Conservation (phyloP, 1,140 invertebrate species). For the Tachypleus tridentatus region DNA sequence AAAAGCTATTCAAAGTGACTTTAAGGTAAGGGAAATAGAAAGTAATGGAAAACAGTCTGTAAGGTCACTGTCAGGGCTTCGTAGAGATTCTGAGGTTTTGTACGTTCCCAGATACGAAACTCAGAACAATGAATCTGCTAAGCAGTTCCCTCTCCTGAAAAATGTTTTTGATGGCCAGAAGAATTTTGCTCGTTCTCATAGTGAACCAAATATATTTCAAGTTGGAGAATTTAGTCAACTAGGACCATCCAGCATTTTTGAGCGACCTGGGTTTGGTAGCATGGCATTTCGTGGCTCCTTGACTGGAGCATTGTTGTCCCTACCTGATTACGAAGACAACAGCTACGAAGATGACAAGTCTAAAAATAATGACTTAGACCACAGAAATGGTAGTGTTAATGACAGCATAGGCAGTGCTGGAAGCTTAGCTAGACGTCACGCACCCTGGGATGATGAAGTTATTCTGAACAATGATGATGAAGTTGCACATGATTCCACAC, state of each 20-base stretch:
- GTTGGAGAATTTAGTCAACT: slow-evolving; percentile 16
- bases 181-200: slow-evolving; percentile 44
- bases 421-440: slow-evolving; percentile 45
- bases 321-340: slow-evolving; percentile 21
- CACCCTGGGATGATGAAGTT: slow-evolving; percentile 24
- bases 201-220: slow-evolving; percentile 40
- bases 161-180: slow-evolving; percentile 20
- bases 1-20: slow-evolving; percentile 29
- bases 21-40: slow-evolving; percentile 49
- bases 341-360: background rate
- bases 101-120: slow-evolving; percentile 51
- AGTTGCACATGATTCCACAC: background rate
- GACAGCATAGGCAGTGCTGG: slow-evolving; percentile 64
- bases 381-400: slow-evolving; percentile 7
- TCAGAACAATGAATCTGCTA: slow-evolving; percentile 9
- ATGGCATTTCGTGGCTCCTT: slow-evolving; percentile 59
- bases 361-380: background rate
- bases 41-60: slow-evolving; percentile 61
- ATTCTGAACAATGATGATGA: slow-evolving; percentile 26
- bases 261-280: slow-evolving; percentile 83
- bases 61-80: slow-evolving; percentile 58
- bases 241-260: slow-evolving; percentile 51
- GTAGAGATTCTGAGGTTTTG: slow-evolving; percentile 72
- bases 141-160: slow-evolving; percentile 20
- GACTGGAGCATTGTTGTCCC: slow-evolving; percentile 28